Base-by-base conservation (phyloP, 2,888 invertebrate genomes). In the Melieria crassipennis region DNA sequence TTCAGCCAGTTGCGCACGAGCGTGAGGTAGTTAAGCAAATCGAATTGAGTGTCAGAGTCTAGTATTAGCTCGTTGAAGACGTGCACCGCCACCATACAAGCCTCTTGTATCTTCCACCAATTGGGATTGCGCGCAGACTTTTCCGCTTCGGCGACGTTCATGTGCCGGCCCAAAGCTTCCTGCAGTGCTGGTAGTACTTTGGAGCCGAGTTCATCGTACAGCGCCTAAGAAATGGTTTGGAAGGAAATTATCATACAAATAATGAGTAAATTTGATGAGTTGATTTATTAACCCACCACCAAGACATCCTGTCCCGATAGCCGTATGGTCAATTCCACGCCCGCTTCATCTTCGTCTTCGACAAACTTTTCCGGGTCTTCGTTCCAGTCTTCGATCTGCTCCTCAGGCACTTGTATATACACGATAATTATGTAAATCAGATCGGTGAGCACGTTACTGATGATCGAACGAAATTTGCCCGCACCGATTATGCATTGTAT, bases 101-200 rank as follows among this genome's bases (percentile, higher is more conserved):
- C 89, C 82, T 92, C 92, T 74, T 88, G 88, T 57, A 91, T 87
- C 84, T 92, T 92, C 92, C 92, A 92, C 89, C 91, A 89, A 71
- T 88, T 83, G 47, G 83, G 79, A 80, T 87, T 83, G 66, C 88
- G 86, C n/a, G 87, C 79, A 9, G 84, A 81, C 82, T 88, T 87
- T 78, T 87, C 87, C 50, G 86, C 83, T 78, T 89, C 87, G 3
- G 90, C 88, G 56, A 90, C 89, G 78, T 89, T 89, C 67, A 92
- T 86, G 77, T 92, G 91, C 46, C 89, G 89, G 0, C 88, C 88
- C 7, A 92, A 84, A 0, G 91, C 90, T 75, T 88, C 87, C 77
- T 90, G 90, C 1, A 92, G 81, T 0, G 89, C 88, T 56, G 88
- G 86, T 3, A 90, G 87, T 61, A 89, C 88, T 73, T 88, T 89